Evolutionary conservation across 2,797 vertebrate genomes (phyloP).

Genomic region (Myotis vivesi): DNA sequence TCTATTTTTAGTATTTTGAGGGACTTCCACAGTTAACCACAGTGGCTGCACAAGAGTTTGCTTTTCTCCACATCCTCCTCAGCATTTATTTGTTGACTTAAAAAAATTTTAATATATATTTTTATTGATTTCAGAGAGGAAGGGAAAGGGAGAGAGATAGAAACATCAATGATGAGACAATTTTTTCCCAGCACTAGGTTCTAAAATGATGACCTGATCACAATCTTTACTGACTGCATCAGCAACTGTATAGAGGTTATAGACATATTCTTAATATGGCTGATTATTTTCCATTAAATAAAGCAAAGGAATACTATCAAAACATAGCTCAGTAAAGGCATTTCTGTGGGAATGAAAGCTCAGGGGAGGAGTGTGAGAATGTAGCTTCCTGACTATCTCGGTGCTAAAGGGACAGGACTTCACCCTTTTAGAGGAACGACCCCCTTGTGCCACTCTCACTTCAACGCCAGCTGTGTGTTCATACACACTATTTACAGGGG

Average conservation of each 20-base stretch:
- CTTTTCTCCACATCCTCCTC: not conserved
- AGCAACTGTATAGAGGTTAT: not conserved
- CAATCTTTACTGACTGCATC: not conserved
- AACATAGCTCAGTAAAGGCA: not conserved
- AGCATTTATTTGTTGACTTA: not conserved
- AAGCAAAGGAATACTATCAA: not conserved
- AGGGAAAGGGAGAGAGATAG: no score
- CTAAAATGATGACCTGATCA: no score
- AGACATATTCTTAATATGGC: not conserved
- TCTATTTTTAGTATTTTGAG: not conserved
- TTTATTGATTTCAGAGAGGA: no score
- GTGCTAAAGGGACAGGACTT: not conserved
- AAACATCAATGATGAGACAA: no score
- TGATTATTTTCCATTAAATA: not conserved
- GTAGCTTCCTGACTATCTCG: not conserved
- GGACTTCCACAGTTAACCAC: not conserved
- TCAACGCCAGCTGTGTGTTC: not conserved
- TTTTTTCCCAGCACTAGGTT: no score
- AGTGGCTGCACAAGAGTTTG: not conserved
- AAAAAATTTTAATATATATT: no score
- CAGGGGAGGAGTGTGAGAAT: not conserved
- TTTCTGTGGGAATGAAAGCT: not conserved
- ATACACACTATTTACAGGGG: not conserved
- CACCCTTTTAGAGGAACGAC: not conserved
- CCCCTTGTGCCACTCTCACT: not conserved